Percentiles rank a stretch among this genome's conserved stretches.
These are phyloP conservation scores for Bembecia ichneumoniformis DNA, from an alignment of 2,888 invertebrate genomes.

Conservation along the genomic window DNA sequence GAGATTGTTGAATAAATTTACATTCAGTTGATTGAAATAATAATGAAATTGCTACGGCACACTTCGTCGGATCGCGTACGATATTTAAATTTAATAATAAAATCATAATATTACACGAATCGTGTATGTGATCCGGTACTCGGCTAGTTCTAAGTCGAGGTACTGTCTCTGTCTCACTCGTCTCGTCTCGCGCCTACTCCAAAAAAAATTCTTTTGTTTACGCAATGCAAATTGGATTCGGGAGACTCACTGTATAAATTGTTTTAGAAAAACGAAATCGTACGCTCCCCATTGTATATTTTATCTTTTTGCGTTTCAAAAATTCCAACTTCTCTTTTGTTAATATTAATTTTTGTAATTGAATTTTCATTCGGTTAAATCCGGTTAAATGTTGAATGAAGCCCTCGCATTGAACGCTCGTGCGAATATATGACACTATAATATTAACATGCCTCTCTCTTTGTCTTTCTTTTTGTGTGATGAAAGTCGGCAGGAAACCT, in stretches of 20 bases:
- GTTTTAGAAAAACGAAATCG: not conserved
- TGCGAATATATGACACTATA: too few species aligned
- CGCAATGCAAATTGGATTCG: conserved; percentile 29
- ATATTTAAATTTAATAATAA: conserved; percentile 71
- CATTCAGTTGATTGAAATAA: conserved; percentile 73
- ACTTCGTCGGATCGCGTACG: conserved; percentile 57
- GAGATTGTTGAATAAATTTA: conserved; percentile 74
- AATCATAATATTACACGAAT: conserved; percentile 66
- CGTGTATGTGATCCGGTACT: conserved; percentile 35
- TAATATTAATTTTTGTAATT: too few species aligned
- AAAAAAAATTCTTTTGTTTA: conserved; percentile 32
- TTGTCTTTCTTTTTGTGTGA: too few species aligned
- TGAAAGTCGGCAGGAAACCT: too few species aligned
- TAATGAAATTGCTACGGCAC: conserved; percentile 70
- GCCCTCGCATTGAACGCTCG: too few species aligned
- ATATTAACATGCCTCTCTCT: too few species aligned
- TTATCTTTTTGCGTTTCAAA: too few species aligned
- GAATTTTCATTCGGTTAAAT: too few species aligned
- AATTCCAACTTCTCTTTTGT: too few species aligned
- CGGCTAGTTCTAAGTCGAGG: too few species aligned
- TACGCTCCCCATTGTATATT: not conserved
- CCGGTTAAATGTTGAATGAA: too few species aligned
- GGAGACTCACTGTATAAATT: not conserved
- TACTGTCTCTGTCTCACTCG: too few species aligned
- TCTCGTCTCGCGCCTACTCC: conserved; percentile 14